A percentile compares a stretch with the other conserved stretches of the same genome.
phyloP scores from a whole-genome alignment of 1,140 invertebrate genomes.

The Cataglyphis hispanica region DNA sequence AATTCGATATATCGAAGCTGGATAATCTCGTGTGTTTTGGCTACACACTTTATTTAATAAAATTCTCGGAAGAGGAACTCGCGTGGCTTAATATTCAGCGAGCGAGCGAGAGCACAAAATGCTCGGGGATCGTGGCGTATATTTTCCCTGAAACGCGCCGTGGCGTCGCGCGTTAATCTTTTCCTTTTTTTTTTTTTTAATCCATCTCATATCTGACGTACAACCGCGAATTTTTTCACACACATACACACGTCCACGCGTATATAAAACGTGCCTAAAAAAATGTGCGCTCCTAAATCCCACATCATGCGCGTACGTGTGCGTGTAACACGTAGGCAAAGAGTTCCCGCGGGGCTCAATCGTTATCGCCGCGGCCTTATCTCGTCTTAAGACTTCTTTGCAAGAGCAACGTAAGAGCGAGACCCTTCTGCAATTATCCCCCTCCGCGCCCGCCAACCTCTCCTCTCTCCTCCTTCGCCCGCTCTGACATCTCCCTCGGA shows the following conservation, averaged over 20 bases:
- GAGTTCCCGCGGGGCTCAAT: slow-evolving; percentile 84
- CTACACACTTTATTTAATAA: slow-evolving; percentile 57
- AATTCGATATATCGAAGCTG: slow-evolving; percentile 14
- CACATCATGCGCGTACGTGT: slow-evolving; percentile 30
- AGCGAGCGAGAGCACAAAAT: slow-evolving; percentile 41
- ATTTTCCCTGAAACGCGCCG: slow-evolving; percentile 52
- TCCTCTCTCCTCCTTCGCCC: not conserved
- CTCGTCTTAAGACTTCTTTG: slow-evolving; percentile 80
- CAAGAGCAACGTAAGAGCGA: slow-evolving; percentile 80
- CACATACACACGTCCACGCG: not conserved
- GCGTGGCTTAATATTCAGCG: slow-evolving; percentile 53
- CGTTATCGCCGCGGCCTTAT: slow-evolving; percentile 83
- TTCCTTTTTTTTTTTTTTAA: not conserved
- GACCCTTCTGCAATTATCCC: slow-evolving; percentile 84
- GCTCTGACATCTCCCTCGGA: slow-evolving; percentile 28
- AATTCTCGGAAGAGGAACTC: slow-evolving; percentile 31
- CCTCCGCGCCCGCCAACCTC: slow-evolving; percentile 64
- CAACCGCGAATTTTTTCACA: slow-evolving; percentile 58
- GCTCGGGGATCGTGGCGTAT: slow-evolving; percentile 39
- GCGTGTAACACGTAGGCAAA: slow-evolving; percentile 79
- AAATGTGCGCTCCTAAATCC: slow-evolving; percentile 39
- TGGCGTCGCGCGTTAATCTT: slow-evolving; percentile 53
- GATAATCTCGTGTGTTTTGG: slow-evolving; percentile 17
- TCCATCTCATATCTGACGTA: not conserved
- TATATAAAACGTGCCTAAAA: slow-evolving; percentile 21